A percentile compares a stretch with the other conserved stretches of the same genome.
Conservation (phyloP, 2,888 invertebrate species). For the Napeogenes inachia region DNA sequence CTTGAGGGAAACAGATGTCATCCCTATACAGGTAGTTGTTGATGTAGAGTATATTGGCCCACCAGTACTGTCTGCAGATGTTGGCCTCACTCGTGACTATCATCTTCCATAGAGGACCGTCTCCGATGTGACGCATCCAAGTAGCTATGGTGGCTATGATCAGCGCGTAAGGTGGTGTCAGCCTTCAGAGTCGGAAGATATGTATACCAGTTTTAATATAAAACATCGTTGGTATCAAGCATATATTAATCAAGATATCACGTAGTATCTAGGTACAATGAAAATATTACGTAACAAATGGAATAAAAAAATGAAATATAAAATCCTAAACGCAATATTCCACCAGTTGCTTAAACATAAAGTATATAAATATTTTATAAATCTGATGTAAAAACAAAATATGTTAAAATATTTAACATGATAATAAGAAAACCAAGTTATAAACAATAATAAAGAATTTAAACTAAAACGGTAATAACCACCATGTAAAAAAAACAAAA, state of each 20-base stretch:
- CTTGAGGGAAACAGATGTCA: constrained; percentile 51
- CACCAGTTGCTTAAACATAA: too few species aligned
- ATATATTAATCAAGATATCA: background rate
- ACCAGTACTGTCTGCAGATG: constrained; percentile 66
- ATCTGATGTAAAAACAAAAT: too few species aligned
- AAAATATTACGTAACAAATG: background rate
- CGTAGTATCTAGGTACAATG: background rate
- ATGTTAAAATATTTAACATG: too few species aligned
- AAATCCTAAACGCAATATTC: too few species aligned
- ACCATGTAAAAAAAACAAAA: too few species aligned
- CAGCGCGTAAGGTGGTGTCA: constrained; percentile 61
- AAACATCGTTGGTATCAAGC: background rate
- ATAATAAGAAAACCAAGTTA: too few species aligned
- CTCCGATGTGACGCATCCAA: constrained; percentile 50
- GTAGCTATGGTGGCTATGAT: constrained; percentile 54
- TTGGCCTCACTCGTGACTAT: constrained; percentile 50
- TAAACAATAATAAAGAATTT: too few species aligned
- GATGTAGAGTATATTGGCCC: constrained; percentile 65
- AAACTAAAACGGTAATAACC: too few species aligned
- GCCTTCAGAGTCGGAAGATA: constrained; percentile 35
- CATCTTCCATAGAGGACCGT: constrained; percentile 60
- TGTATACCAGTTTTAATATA: too few species aligned
- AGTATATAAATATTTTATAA: too few species aligned
- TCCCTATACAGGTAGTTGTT: constrained; percentile 64
- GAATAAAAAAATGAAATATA: too few species aligned